Evolutionary conservation across 1,140 invertebrate species (phyloP).

Genomic region (Bombus superbus): DNA sequence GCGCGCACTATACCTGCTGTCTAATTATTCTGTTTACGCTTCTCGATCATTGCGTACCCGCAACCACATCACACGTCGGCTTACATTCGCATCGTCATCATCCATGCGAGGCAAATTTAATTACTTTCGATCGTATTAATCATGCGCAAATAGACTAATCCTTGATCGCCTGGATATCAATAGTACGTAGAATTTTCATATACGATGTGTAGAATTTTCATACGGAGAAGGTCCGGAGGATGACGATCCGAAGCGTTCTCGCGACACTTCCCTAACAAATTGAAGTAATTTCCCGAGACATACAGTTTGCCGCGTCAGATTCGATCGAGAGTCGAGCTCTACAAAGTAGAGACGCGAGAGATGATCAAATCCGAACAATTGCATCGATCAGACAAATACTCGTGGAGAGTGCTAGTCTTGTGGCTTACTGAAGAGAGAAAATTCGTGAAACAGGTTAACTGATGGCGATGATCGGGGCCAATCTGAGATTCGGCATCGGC

Average conservation of each 20-base stretch:
- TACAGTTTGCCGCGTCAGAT: too few species aligned
- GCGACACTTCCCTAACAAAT: too few species aligned
- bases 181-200: too few species aligned
- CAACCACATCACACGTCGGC: not conserved
- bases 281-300: too few species aligned
- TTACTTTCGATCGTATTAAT: not conserved
- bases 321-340: too few species aligned
- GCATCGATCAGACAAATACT: too few species aligned
- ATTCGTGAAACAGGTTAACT: conserved; percentile 83
- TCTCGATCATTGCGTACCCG: not conserved
- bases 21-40: conserved; percentile 3
- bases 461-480: conserved; percentile 90
- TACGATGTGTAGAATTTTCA: too few species aligned
- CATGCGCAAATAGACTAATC: not conserved
- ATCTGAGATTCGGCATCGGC: conserved; percentile 87
- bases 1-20: not conserved
- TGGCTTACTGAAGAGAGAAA: not conserved
- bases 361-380: too few species aligned
- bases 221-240: too few species aligned
- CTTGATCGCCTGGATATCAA: not conserved
- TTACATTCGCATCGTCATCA: not conserved
- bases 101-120: not conserved
- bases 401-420: too few species aligned
- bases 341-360: too few species aligned
- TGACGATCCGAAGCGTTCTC: too few species aligned